Evolutionary conservation across 1,140 invertebrate genomes (phyloP), one percentile per base, ranked within the genome.

Genomic region (Coptotermes formosanus): DNA sequence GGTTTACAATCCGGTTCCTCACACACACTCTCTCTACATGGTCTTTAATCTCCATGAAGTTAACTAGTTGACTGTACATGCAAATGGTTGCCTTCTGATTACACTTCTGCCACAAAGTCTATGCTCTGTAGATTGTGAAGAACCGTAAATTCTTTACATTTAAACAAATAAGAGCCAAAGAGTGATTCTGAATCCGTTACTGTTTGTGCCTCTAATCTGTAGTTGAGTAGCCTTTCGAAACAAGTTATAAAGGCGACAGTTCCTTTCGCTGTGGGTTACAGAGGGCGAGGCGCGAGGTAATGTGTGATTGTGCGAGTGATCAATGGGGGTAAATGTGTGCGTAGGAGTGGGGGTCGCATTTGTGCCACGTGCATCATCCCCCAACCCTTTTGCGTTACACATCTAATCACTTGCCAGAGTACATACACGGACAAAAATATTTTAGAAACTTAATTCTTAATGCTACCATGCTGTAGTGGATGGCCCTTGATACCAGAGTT

Each of bases 261-360:
- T 75, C 64, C 64, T 25, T 75, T 25, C n/a, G n/a, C 64, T n/a
- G 8, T 9, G 25, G 64, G 64, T 30, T 75, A 75, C n/a, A n/a
- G 64, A 30, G n/a, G n/a, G 64, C n/a, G 64, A 75, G 9, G 7
- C 3, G 64, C 25, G 64, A 25, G 64, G 64, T 30, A 75, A 75
- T 75, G 64, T 75, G 25, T 30, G 64, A 75, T 30, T 75, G 64
- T 75, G 64, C 64, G 25, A 75, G 25, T 75, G 64, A 75, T 75
- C 64, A 75, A 75, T 75, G 64, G n/a, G 64, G 64, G 64, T 75
- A 75, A 75, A 75, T n/a, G 64, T 75, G 8, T 75, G 64, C n/a
- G 64, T 75, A 30, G 64, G 64, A 75, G 64, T 75, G 64, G 64
- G 64, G 64, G n/a, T 16, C n/a, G 64, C 64, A 75, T 75, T 30